Conservation (phyloP, 1,140 invertebrate species). For the Drosophila pallidifrons region DNA sequence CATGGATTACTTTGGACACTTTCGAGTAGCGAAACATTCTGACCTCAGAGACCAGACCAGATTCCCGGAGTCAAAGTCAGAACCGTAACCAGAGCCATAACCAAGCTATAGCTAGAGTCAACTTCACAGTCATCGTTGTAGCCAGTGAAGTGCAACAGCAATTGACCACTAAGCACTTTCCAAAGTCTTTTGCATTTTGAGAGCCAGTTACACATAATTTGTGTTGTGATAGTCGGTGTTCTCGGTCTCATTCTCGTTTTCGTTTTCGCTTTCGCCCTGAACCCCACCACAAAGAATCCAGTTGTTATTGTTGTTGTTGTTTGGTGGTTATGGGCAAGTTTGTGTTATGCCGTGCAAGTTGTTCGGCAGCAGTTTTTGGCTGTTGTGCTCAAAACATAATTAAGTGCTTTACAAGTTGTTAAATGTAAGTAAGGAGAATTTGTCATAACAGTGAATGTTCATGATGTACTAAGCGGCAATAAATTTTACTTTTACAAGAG, state of each 20-base stretch:
- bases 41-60: conserved; percentile 6
- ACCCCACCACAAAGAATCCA: conserved; percentile 22
- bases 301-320: conserved; percentile 22
- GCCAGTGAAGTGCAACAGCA: conserved; percentile 54
- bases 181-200: conserved; percentile 70
- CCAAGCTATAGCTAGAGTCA: not conserved
- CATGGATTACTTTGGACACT: not conserved
- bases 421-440: conserved; percentile 61
- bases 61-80: not conserved
- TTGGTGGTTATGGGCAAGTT: conserved; percentile 31
- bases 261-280: conserved; percentile 49
- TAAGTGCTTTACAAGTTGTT: conserved; percentile 79
- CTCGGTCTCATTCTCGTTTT: conserved; percentile 34
- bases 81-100: not conserved
- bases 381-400: conserved; percentile 74
- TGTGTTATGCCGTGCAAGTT: conserved; percentile 33
- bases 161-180: conserved; percentile 79
- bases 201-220: conserved; percentile 70
- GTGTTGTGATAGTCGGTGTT: conserved; percentile 74
- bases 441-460: conserved; percentile 68
- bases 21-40: conserved; percentile 13
- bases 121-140: not conserved
- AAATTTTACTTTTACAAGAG: conserved; percentile 80
- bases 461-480: conserved; percentile 76
- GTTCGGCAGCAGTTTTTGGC: conserved; percentile 50